Base-by-base conservation (phyloP, 1,140 invertebrate species). In the Oncopeltus fasciatus region DNA sequence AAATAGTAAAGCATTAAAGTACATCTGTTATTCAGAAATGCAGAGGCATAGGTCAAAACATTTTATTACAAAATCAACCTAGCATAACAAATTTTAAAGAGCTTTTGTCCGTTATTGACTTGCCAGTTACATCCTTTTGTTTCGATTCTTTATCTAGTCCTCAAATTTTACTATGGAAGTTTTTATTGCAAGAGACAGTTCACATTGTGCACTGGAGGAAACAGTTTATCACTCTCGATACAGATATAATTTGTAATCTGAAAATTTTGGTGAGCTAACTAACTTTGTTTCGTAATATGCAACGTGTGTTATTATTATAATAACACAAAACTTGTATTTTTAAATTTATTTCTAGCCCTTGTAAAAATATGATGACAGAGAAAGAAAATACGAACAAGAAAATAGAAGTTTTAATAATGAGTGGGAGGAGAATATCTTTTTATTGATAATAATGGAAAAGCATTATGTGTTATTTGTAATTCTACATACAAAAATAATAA, bases 401-500 rank as follows among this genome's bases (percentile, higher is more conserved):
- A 64, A 64, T 61, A 61, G 51, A 64, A 64, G 31, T 53, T 61
- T 64, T 64, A 61, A n/a, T n/a, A n/a, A 64, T 64, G 31, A 64
- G 63, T 59, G 51, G 31, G 63, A 64, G 31, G 31, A 64, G n/a
- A n/a, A 61, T 61, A 21, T 26, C 18, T 53, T 64, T 64, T 64
- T 61, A 61, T 64, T 61, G 63, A 60, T 24, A 64, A 64, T 61
- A 61, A 64, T 18, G 59, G 63, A 61, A 64, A 64, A 56, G 46
- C 63, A 56, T 61, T 64, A 38, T 38, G 63, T 61, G 47, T 64
- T 53, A 64, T 64, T 61, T 64, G 63, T 64, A 64, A 64, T 56
- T 56, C 63, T 61, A 64, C 59, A 27, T 46, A 56, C 21, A 65
- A 63, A 62, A 67, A 67, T 67, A 65, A 67, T 59, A 67, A 65